These are phyloP conservation scores for Coelopa pilipes DNA, from an alignment of 2,888 invertebrate species.

Conservation along the genomic window DNA sequence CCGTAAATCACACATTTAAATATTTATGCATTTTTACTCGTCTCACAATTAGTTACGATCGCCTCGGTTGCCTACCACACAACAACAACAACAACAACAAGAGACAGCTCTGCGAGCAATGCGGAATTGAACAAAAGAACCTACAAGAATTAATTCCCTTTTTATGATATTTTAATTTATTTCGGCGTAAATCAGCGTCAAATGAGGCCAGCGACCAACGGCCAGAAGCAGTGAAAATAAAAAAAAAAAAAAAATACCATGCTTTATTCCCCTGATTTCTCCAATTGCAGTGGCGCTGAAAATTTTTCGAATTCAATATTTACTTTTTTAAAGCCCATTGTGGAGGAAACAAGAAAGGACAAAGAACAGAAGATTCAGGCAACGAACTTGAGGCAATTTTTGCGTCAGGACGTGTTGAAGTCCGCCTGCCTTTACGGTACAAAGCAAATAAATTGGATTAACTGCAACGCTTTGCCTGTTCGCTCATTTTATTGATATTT, in stretches of 20 bases:
- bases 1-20: conserved; percentile 54
- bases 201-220: conserved; percentile 48
- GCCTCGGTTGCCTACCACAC: conserved; percentile 20
- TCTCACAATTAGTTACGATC: conserved; percentile 44
- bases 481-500: neutral
- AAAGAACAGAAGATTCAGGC: neutral
- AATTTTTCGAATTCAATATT: too few species aligned
- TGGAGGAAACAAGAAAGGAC: neutral
- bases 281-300: too few species aligned
- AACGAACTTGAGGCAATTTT: neutral
- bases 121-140: conserved; percentile 13
- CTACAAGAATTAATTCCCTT: conserved; percentile 62
- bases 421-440: conserved; percentile 1
- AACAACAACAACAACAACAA: conserved; percentile 10
- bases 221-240: conserved; percentile 9
- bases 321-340: too few species aligned
- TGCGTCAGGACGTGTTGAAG: conserved; percentile 11
- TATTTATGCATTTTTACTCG: conserved; percentile 48
- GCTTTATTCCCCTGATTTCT: neutral
- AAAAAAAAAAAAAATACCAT: neutral
- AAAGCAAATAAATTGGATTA: conserved; percentile 23
- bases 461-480: neutral
- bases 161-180: conserved; percentile 66
- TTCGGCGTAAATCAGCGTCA: conserved; percentile 62
- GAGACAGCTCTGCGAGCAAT: neutral